A percentile compares a stretch with the other conserved stretches of the same genome.
phyloP scores from a whole-genome alignment of 2,797 vertebrate species.

The Otus scops region DNA sequence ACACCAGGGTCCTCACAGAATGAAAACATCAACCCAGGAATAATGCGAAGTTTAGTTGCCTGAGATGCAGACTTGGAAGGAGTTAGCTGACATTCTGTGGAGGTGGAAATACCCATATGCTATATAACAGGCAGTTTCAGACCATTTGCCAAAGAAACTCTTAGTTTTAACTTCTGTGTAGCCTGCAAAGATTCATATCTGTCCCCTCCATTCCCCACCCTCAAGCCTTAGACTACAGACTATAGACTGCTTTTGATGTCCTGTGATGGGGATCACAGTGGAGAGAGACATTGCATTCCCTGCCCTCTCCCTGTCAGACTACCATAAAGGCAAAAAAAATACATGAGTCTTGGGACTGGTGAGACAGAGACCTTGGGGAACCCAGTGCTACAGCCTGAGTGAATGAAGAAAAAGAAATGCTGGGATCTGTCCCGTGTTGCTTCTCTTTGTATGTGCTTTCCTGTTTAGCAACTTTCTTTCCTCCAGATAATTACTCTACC shows the following conservation, averaged over 20 bases:
- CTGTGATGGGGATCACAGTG: background rate
- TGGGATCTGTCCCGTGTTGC: background rate
- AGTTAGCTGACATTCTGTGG: background rate
- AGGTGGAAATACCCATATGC: background rate
- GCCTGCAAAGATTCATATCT: background rate
- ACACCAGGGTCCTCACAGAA: background rate
- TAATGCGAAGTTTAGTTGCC: background rate
- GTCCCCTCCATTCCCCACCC: accelerated
- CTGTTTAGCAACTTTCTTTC: background rate
- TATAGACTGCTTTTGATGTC: background rate
- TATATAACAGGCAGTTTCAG: background rate
- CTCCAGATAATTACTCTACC: background rate
- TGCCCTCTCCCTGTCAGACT: background rate
- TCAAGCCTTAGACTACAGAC: background rate
- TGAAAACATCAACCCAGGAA: background rate
- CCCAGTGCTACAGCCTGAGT: background rate
- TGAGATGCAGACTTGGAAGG: background rate
- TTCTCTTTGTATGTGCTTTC: background rate
- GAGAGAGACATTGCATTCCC: background rate
- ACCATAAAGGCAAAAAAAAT: background rate
- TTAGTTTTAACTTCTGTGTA: background rate
- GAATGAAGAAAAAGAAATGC: background rate
- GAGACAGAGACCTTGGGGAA: background rate
- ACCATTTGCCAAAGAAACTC: background rate
- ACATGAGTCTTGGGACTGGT: background rate